These are phyloP conservation scores for Tenthredo livida DNA, from an alignment of 2,888 invertebrate genomes.

Conservation along the genomic window DNA sequence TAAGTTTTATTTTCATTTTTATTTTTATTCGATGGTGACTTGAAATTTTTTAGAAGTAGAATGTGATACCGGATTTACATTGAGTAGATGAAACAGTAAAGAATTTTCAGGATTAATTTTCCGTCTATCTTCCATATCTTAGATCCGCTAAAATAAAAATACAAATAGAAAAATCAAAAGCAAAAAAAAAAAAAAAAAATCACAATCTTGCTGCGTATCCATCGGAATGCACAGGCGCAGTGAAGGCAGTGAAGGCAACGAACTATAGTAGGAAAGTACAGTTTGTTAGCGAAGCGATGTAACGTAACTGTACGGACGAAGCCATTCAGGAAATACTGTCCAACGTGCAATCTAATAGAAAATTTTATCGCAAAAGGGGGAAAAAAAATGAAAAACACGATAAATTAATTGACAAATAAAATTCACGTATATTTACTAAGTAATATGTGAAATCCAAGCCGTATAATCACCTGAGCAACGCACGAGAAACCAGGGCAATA, in stretches of 20 bases:
- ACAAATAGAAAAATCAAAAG: neutral
- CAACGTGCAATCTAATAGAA: neutral
- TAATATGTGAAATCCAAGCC: neutral
- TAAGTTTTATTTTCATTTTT: neutral
- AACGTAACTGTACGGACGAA: slow-evolving; percentile 21
- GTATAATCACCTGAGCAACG: slow-evolving; percentile 5
- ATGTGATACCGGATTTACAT: neutral
- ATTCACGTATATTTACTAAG: neutral
- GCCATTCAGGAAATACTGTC: slow-evolving; percentile 11
- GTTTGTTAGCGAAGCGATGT: slow-evolving; percentile 23
- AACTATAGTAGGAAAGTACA: slow-evolving; percentile 43
- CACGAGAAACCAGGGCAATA: slow-evolving; percentile 32
- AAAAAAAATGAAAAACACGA: neutral
- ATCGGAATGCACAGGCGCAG: slow-evolving; percentile 50
- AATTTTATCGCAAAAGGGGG: neutral
- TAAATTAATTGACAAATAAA: neutral
- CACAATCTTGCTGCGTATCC: neutral
- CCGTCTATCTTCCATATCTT: neutral
- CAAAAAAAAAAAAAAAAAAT: neutral
- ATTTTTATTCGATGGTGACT: neutral
- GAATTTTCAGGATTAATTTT: neutral
- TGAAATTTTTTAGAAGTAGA: neutral
- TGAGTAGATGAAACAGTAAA: neutral
- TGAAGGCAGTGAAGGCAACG: slow-evolving; percentile 40
- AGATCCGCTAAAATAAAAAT: neutral